Base-by-base conservation (phyloP, 2,797 vertebrate genomes). In the Coregonus suidteri region DNA sequence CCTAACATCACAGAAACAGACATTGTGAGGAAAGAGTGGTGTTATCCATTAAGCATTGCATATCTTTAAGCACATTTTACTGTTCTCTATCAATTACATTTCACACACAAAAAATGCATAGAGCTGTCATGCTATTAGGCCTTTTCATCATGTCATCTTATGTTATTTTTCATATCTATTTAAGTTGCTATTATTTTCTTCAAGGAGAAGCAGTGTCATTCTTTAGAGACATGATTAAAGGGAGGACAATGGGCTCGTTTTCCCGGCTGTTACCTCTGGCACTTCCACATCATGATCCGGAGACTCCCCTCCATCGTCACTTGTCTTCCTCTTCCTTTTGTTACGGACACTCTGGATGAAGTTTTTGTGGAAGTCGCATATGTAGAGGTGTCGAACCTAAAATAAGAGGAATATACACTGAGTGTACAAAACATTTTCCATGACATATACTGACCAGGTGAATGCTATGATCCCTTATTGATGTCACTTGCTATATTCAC, bases 281-380 rank as follows among this genome's bases (percentile, higher is more conserved):
- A 97, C 96, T 87, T 99, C 98, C 0, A 95, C 95, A 0, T 99
- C 98, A 0, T 98, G 98, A 77, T 99, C 98, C 0, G 98, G 98
- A 73, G 98, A 99, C 76, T 99, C 98, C n/a, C 97, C 98, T 0
- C 98, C 98, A 9, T 99, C 98, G 13, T 99, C 98, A 0, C 98
- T 99, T 0, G 97, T 98, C 94, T 99, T 99, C 84, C 98, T 95
- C 95, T 99, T 99, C 81, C 98, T 96, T 92, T 99, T 99, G 91
- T 99, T 99, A 81, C 98, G 95, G 72, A 99, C 97, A 0, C 98
- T 99, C 84, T 99, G 98, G 86, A 99, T 99, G 93, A 98, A 99
- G 88, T 99, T 98, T 94, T 99, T 99, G 83, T 99, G 98, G 89
- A 99, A 99, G 88, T 99, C 98, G 3, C 98, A 99, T 86, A 99